Evolutionary conservation across 1,140 invertebrate species (phyloP).

Genomic region (Pollicipes pollicipes): DNA sequence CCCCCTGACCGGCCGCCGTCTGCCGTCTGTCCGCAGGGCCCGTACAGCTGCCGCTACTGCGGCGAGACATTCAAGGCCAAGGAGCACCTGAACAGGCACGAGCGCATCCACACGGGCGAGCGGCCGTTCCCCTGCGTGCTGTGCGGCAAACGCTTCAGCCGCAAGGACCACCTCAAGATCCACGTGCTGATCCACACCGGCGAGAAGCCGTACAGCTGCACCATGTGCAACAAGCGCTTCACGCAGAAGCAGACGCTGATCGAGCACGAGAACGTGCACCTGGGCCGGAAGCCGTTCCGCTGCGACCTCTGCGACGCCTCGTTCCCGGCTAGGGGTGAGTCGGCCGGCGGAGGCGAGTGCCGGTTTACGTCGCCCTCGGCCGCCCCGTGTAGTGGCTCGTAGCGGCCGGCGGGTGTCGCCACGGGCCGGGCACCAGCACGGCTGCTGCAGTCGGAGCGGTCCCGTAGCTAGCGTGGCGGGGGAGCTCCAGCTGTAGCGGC

Average conservation of each 20-base stretch:
- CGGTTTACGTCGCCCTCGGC: too few species aligned
- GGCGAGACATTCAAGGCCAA: conserved; percentile 20
- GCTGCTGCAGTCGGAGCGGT: too few species aligned
- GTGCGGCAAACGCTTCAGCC: conserved; percentile 33
- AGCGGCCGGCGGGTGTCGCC: too few species aligned
- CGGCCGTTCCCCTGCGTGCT: conserved; percentile 36
- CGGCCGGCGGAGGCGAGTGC: too few species aligned
- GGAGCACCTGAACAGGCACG: conserved; percentile 33
- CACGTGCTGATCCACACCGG: conserved; percentile 24
- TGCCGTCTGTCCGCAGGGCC: too few species aligned
- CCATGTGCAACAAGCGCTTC: conserved; percentile 19
- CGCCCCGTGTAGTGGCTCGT: too few species aligned
- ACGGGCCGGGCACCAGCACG: too few species aligned
- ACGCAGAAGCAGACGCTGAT: conserved; percentile 24
- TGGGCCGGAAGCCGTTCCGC: conserved; percentile 23
- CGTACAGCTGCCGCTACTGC: conserved; percentile 8
- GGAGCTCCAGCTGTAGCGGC: too few species aligned
- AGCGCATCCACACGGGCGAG: conserved; percentile 39
- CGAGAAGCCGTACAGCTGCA: conserved; percentile 18
- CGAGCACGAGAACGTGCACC: conserved; percentile 21
- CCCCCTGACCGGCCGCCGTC: too few species aligned
- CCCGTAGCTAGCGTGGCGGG: too few species aligned
- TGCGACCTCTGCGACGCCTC: conserved; percentile 19
- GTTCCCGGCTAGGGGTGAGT: conserved; percentile 26
- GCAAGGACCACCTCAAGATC: conserved; percentile 28